Evolutionary conservation across 64 coral and sea anemone species (phyloP).

Genomic region (Cladopsammia gracilis): DNA sequence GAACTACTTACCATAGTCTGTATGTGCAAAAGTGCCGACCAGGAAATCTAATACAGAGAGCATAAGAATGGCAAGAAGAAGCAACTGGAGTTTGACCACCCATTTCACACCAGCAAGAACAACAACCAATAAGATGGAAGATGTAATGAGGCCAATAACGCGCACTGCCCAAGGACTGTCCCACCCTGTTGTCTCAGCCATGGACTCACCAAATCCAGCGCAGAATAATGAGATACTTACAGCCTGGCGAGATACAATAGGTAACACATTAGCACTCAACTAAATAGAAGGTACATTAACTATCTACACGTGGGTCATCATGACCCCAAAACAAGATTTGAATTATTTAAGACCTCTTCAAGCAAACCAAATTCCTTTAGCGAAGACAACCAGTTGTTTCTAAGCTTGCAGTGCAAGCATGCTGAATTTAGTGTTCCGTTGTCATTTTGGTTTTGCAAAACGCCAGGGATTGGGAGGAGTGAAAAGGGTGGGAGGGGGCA

Average conservation of each 20-base stretch:
- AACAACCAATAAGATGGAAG: conserved; percentile 76
- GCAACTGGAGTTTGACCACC: conserved; percentile 96
- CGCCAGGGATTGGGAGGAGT: no score
- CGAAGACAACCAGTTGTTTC: no score
- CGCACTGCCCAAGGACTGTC: conserved; percentile 93
- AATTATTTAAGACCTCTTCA: no score
- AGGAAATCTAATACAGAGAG: conserved; percentile 97
- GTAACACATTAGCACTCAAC: background rate
- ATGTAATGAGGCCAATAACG: conserved; percentile 88
- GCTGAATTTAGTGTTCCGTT: no score
- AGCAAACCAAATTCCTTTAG: no score
- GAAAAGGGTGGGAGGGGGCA: no score
- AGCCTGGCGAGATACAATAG: conserved; percentile 52
- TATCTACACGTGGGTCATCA: no score
- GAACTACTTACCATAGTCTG: conserved; percentile 81
- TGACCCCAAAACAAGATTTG: no score
- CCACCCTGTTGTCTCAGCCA: conserved; percentile 95
- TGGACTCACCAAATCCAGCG: conserved; percentile 96
- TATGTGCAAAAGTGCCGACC: conserved; percentile 97
- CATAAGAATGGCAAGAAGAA: conserved; percentile 89
- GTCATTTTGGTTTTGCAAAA: no score
- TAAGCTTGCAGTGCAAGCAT: no score
- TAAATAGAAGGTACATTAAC: background rate
- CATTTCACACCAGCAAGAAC: conserved; percentile 99
- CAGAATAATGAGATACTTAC: conserved; percentile 98